phyloP scores from a whole-genome alignment of 2,113 vertebrate genomes.

The Otis tarda region DNA sequence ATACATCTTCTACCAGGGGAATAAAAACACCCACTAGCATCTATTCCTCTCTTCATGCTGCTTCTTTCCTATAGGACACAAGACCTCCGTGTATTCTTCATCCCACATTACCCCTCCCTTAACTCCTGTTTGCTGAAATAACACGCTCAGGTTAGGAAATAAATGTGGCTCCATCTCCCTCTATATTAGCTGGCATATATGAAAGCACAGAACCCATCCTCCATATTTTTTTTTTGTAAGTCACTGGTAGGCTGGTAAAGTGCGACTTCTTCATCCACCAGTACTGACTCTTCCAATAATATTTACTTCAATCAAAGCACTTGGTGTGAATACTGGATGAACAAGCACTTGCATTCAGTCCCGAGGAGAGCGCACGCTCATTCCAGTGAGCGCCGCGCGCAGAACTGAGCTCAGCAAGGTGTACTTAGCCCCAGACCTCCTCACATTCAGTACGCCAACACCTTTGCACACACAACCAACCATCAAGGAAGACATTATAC shows the following conservation, averaged over 20 bases:
- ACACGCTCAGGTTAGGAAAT: background rate
- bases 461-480: background rate
- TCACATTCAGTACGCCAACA: background rate
- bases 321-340: background rate
- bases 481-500: background rate
- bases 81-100: background rate
- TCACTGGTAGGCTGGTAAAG: background rate
- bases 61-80: background rate
- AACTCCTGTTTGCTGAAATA: background rate
- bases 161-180: background rate
- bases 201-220: background rate
- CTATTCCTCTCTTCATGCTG: background rate
- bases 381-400: background rate
- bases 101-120: background rate
- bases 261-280: background rate
- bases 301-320: background rate
- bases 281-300: background rate
- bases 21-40: background rate
- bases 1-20: background rate
- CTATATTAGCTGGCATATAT: background rate
- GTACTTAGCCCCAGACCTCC: accelerated
- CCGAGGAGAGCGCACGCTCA: background rate
- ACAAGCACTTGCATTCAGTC: background rate
- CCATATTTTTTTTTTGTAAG: too few relatives aligned
- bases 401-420: background rate